phyloP scores from a whole-genome alignment of 1,140 invertebrate genomes.

The Magallana gigas region DNA sequence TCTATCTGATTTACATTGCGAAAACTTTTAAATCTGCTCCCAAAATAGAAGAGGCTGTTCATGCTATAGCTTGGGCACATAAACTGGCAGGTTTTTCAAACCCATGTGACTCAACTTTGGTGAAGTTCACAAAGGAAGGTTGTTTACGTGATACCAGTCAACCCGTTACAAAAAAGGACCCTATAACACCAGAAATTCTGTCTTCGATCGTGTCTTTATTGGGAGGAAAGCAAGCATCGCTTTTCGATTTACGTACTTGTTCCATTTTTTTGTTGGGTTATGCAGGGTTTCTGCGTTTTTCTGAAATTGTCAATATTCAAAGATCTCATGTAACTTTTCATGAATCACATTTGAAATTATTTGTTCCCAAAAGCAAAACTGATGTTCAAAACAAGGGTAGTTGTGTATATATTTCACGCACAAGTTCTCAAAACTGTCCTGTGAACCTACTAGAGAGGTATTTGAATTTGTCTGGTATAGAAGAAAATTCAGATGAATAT shows the following conservation, averaged over 20 bases:
- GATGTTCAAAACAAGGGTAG: conserved; percentile 38
- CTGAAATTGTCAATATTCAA: conserved; percentile 30
- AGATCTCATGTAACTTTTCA: conserved; percentile 5
- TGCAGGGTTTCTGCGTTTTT: conserved; percentile 38
- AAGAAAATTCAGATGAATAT: too few relatives aligned
- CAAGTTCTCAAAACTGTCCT: conserved; percentile 27
- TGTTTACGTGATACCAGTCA: not conserved
- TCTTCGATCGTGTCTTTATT: not conserved
- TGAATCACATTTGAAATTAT: not conserved
- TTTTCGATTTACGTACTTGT: conserved; percentile 17
- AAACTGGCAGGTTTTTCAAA: conserved; percentile 15
- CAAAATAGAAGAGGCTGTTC: conserved; percentile 12
- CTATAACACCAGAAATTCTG: conserved; percentile 47
- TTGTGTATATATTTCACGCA: conserved; percentile 32
- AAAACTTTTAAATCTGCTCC: not conserved
- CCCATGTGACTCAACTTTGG: conserved; percentile 42
- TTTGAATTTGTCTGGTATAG: too few relatives aligned
- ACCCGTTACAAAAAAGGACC: conserved; percentile 37
- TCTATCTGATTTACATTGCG: conserved; percentile 37
- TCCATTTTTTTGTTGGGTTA: conserved; percentile 42
- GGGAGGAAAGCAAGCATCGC: not conserved
- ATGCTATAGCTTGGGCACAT: conserved; percentile 43
- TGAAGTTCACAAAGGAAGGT: conserved; percentile 35
- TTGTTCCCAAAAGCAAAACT: conserved; percentile 35
- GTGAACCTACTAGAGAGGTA: conserved; percentile 12